Conservation (phyloP, 1,140 invertebrate species). For the Charaxes varanes region DNA sequence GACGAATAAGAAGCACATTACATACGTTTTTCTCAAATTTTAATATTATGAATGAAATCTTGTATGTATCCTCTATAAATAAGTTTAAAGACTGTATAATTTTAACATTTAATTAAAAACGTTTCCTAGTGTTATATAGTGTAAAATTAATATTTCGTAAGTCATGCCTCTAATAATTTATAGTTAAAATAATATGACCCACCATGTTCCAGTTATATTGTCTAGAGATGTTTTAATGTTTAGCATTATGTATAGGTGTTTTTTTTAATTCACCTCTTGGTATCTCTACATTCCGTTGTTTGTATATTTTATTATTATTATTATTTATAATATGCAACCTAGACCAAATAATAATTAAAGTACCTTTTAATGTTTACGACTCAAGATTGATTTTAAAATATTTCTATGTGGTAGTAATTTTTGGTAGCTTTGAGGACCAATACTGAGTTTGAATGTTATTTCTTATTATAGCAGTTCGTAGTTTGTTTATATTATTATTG, state of each 20-base stretch:
- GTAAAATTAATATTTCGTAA: constrained; percentile 52
- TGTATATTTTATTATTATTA: constrained; percentile 65
- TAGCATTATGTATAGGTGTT: constrained; percentile 51
- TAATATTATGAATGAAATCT: constrained; percentile 39
- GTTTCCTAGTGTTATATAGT: constrained; percentile 67
- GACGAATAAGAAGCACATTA: constrained; percentile 66
- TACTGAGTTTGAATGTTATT: constrained; percentile 56
- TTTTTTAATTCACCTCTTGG: constrained; percentile 47
- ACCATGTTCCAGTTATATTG: constrained; percentile 68
- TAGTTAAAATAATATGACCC: constrained; percentile 55
- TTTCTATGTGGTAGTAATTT: constrained; percentile 49
- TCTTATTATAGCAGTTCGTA: constrained; percentile 56
- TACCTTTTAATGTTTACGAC: constrained; percentile 67
- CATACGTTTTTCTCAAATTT: constrained; percentile 40
- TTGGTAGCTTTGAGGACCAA: constrained; percentile 71
- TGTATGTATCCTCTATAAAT: constrained; percentile 61
- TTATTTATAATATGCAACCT: constrained; percentile 72
- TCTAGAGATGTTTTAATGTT: constrained; percentile 62
- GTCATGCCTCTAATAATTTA: constrained; percentile 58
- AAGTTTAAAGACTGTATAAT: constrained; percentile 73
- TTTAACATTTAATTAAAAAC: constrained; percentile 50
- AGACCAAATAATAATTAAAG: constrained; percentile 74
- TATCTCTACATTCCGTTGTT: constrained; percentile 71
- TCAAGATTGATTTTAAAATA: constrained; percentile 40
- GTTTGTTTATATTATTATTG: constrained; percentile 63